phyloP scores from a whole-genome alignment of 1,140 invertebrate genomes.

The Drosophila gunungcola region DNA sequence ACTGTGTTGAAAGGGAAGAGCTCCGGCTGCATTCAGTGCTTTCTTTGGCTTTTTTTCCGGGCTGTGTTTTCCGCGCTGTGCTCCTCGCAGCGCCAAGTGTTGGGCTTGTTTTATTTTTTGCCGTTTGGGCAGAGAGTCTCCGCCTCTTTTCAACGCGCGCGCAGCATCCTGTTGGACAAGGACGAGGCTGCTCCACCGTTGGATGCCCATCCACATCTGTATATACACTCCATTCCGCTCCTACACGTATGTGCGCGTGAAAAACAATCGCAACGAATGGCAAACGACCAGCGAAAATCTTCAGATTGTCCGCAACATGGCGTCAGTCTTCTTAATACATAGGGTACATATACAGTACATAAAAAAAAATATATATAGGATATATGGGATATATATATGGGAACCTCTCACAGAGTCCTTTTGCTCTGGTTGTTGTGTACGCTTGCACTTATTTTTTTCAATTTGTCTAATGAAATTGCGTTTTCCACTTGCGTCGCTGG shows the following conservation, averaged over 20 bases:
- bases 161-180: conserved; percentile 66
- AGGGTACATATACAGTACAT: not conserved
- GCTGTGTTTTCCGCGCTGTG: conserved; percentile 1
- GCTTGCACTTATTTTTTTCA: conserved; percentile 82
- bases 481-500: conserved; percentile 72
- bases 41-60: conserved; percentile 40
- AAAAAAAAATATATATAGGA: conserved; percentile 6
- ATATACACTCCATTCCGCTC: conserved; percentile 26
- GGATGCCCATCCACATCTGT: conserved; percentile 24
- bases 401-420: conserved; percentile 3
- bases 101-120: conserved; percentile 22
- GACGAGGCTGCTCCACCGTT: conserved; percentile 42
- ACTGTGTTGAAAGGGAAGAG: conserved; percentile 10
- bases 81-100: conserved; percentile 50
- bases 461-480: conserved; percentile 85
- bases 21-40: conserved; percentile 37
- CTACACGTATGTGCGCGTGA: conserved; percentile 69
- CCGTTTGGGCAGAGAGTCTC: conserved; percentile 62
- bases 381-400: conserved; percentile 13
- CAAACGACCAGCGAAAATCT: conserved; percentile 55
- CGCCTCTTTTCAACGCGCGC: conserved; percentile 84
- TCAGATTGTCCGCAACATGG: conserved; percentile 54
- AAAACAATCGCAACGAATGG: conserved; percentile 70
- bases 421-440: conserved; percentile 43
- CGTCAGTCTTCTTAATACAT: conserved; percentile 50